Evolutionary conservation across 2,888 invertebrate species (phyloP).

Genomic region (Eupithecia abbreviata): DNA sequence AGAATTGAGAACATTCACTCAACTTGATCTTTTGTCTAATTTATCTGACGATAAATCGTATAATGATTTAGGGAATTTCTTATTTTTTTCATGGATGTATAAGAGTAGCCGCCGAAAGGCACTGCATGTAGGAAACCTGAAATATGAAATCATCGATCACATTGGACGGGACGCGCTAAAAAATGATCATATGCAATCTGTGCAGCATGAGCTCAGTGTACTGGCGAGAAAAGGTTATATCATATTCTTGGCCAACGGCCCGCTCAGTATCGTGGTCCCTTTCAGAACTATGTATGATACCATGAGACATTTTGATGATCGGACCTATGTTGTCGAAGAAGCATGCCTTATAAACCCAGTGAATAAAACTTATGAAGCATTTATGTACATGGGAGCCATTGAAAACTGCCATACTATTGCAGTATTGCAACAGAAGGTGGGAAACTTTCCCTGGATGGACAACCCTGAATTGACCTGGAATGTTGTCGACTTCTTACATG

Average conservation of each 20-base stretch:
- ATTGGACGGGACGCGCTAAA: background rate
- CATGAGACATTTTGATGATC: background rate
- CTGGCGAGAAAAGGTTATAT: background rate
- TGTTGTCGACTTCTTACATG: background rate
- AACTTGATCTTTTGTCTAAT: background rate
- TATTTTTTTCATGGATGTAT: background rate
- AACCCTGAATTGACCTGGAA: background rate
- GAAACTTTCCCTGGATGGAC: background rate
- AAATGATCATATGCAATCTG: background rate
- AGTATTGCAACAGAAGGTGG: background rate
- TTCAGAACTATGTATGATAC: background rate
- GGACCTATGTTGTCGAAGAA: background rate
- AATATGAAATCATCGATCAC: accelerated
- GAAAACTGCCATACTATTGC: background rate
- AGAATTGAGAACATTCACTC: background rate
- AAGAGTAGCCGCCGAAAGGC: background rate
- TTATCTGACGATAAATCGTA: background rate
- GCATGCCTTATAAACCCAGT: background rate
- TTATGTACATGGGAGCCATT: background rate
- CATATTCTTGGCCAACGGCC: background rate
- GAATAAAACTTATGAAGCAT: background rate
- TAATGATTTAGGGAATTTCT: no score
- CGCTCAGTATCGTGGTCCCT: background rate
- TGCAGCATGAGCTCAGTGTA: background rate
- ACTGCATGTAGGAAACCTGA: background rate